Percentiles rank a stretch among this genome's conserved stretches.
phyloP scores from a whole-genome alignment of 2,888 invertebrate species.

The Ophraella communa region DNA sequence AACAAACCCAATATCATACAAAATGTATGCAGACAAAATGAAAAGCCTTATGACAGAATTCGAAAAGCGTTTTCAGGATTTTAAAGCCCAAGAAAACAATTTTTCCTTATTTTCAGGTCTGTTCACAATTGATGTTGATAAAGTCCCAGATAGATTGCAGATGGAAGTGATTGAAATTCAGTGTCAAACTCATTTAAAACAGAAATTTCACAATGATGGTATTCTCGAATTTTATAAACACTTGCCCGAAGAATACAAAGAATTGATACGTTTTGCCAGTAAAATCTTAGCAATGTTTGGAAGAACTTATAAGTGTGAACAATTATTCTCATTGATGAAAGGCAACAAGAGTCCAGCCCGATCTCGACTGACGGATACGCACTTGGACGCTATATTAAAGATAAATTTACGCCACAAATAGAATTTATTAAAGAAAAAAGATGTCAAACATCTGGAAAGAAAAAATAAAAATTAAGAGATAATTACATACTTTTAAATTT shows the following conservation, averaged over 20 bases:
- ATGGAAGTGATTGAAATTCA: not conserved
- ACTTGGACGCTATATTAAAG: no score
- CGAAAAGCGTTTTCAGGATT: conserved; percentile 3
- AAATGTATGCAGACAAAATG: not conserved
- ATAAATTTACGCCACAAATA: no score
- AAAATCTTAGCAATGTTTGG: not conserved
- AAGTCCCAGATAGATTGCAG: not conserved
- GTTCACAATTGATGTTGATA: not conserved
- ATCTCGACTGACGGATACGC: not conserved
- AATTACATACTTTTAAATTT: no score
- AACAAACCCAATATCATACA: not conserved
- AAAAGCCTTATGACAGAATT: not conserved
- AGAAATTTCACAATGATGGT: not conserved
- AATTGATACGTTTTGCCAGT: not conserved
- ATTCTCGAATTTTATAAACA: not conserved
- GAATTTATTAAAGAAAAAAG: no score
- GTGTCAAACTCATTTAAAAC: no score
- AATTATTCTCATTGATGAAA: not conserved
- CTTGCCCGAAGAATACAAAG: not conserved
- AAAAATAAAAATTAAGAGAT: no score
- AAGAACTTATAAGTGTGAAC: not conserved
- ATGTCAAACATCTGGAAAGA: no score
- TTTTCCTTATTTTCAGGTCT: not conserved
- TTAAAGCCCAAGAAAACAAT: not conserved
- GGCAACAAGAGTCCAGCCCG: not conserved